Conservation (phyloP, 2,113 vertebrate species). For the Protobothrops flavoviridis region DNA sequence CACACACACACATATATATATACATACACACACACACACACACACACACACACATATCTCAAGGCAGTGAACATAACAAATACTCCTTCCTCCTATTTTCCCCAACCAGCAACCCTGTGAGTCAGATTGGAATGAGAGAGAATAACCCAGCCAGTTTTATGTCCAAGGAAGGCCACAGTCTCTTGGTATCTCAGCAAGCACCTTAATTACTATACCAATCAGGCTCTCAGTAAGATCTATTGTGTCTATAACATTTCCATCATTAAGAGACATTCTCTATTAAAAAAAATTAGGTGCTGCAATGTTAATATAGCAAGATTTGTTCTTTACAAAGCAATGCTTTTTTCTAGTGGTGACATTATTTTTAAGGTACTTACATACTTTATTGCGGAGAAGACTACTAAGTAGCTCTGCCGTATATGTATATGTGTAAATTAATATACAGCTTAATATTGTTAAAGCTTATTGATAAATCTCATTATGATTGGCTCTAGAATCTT, state of each 20-base stretch:
- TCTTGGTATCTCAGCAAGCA: not conserved
- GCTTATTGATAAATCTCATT: not conserved
- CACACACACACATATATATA: not conserved
- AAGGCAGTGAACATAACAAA: not conserved
- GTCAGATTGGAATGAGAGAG: not conserved
- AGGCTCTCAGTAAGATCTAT: not conserved
- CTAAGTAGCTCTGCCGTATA: not conserved
- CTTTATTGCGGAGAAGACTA: not conserved
- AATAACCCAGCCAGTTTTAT: not conserved
- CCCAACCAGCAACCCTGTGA: not conserved
- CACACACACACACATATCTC: not conserved
- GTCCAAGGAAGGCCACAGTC: not conserved
- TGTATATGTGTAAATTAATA: not conserved
- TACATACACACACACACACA: too few species aligned
- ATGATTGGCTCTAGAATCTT: not conserved
- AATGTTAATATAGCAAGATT: not conserved
- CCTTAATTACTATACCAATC: not conserved
- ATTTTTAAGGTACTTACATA: not conserved
- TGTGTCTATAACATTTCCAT: not conserved
- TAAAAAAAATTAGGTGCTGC: not conserved
- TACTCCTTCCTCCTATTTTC: not conserved
- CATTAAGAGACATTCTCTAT: not conserved
- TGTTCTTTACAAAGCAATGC: not conserved
- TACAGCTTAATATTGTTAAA: not conserved
- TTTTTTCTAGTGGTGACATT: not conserved